Percentiles rank a stretch among this genome's conserved stretches.
Conservation (phyloP, 2,113 vertebrate species). For the Dicerorhinus sumatrensis region DNA sequence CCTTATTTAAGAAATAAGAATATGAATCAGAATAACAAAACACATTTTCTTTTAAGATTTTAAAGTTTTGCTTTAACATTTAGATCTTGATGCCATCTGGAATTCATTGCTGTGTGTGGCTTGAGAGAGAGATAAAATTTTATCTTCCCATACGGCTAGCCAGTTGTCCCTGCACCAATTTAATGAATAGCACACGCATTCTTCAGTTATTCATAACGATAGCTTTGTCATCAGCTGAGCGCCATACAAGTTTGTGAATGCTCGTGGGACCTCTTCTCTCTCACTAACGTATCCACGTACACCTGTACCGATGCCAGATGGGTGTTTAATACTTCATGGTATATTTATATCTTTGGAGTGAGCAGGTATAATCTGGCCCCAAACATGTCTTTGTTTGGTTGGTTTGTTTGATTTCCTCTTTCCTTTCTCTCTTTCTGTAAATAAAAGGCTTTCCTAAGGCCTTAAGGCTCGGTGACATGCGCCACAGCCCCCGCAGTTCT, state of each 20-base stretch:
- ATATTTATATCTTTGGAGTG: neutral
- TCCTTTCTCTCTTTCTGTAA: neutral
- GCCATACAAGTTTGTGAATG: rapidly evolving
- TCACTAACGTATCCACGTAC: rapidly evolving
- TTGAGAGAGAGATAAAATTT: neutral
- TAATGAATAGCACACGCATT: rapidly evolving
- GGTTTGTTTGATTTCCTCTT: neutral
- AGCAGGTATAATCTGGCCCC: neutral
- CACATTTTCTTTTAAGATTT: neutral
- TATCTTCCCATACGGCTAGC: neutral
- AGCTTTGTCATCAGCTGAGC: neutral
- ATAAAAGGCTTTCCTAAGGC: rapidly evolving
- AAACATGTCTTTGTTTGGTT: neutral
- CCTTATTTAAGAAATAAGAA: slow-evolving; percentile 50
- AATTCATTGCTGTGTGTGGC: neutral
- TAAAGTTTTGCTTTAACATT: slow-evolving; percentile 12
- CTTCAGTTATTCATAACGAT: rapidly evolving
- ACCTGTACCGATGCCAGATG: rapidly evolving
- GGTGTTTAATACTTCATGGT: rapidly evolving
- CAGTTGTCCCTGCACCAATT: rapidly evolving
- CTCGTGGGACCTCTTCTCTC: rapidly evolving
- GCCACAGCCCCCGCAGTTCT: rapidly evolving
- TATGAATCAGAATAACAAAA: neutral
- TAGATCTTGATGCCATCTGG: slow-evolving; percentile 47
- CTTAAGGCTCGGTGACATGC: no score